Conservation (phyloP, 92 coral and sea anemone species). For the Epizoanthus rinbou region DNA sequence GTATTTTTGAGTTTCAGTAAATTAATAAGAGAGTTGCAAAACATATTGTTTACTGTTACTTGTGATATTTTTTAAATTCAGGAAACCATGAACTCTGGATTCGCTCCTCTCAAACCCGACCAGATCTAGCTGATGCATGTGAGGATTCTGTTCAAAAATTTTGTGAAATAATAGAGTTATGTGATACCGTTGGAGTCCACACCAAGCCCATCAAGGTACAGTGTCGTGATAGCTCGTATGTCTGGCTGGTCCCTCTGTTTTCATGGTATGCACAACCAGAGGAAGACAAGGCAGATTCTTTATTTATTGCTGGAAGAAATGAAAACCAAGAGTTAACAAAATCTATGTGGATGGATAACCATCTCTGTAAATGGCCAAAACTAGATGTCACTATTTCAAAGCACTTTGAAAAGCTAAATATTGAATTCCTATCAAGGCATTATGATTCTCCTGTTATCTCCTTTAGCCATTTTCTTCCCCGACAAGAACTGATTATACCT, state of each 20-base stretch:
- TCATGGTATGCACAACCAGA: slow-evolving; percentile 82
- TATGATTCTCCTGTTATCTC: slow-evolving; percentile 77
- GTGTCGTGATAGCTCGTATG: slow-evolving; percentile 31
- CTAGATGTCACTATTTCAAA: slow-evolving; percentile 50
- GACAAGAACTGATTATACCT: slow-evolving; percentile 68
- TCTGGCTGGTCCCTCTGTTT: slow-evolving; percentile 76
- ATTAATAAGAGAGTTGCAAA: neutral
- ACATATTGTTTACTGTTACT: neutral
- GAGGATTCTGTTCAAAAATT: slow-evolving; percentile 73
- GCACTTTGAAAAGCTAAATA: slow-evolving; percentile 65
- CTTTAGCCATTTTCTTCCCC: slow-evolving; percentile 84
- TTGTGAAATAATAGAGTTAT: slow-evolving; percentile 56
- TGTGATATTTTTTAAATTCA: slow-evolving; percentile 8
- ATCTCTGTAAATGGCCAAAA: slow-evolving; percentile 72
- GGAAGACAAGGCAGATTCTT: slow-evolving; percentile 61
- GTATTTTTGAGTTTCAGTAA: neutral
- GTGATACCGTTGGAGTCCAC: slow-evolving; percentile 65
- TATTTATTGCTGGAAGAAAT: slow-evolving; percentile 53
- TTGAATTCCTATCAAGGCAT: slow-evolving; percentile 29
- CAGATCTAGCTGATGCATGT: neutral
- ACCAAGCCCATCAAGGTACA: slow-evolving; percentile 63
- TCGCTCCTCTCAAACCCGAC: slow-evolving; percentile 29
- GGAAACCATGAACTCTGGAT: slow-evolving; percentile 88
- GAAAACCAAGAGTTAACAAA: slow-evolving; percentile 68
- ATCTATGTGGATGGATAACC: slow-evolving; percentile 83